A percentile compares a stretch with the other conserved stretches of the same genome.
Evolutionary conservation across 2,113 vertebrate species (phyloP).

Genomic region (Dicrurus megarhynchus): DNA sequence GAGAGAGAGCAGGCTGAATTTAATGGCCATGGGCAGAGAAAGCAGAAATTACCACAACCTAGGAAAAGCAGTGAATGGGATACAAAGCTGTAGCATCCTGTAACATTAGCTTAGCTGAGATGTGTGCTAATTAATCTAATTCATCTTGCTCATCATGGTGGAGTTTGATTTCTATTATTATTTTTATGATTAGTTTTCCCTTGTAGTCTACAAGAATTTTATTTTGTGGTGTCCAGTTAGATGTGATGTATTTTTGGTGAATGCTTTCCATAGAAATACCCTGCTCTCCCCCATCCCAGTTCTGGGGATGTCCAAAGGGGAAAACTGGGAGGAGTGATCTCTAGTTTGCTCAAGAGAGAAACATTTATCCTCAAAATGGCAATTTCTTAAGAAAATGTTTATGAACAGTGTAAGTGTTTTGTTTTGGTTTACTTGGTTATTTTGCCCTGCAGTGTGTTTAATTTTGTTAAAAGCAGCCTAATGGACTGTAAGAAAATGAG

Average conservation of each 20-base stretch:
- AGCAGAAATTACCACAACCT: neutral
- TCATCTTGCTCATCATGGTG: neutral
- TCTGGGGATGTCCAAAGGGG: neutral
- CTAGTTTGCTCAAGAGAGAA: neutral
- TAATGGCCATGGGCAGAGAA: neutral
- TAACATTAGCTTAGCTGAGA: neutral
- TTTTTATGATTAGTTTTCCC: neutral
- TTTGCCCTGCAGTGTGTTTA: neutral
- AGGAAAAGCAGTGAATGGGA: neutral
- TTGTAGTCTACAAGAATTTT: neutral
- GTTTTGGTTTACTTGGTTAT: neutral
- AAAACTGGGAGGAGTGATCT: neutral
- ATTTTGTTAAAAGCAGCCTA: constrained; percentile 2
- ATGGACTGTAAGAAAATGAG: neutral
- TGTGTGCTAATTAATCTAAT: neutral
- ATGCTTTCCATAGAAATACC: neutral
- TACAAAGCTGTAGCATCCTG: neutral
- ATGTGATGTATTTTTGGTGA: neutral
- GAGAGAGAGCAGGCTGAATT: neutral
- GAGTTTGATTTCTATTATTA: neutral
- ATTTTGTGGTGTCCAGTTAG: neutral
- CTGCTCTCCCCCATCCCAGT: neutral
- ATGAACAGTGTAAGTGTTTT: neutral
- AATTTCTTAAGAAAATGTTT: neutral
- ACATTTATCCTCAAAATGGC: neutral